Evolutionary conservation across 2,113 vertebrate species (phyloP).

Genomic region (Enhydra lutris): DNA sequence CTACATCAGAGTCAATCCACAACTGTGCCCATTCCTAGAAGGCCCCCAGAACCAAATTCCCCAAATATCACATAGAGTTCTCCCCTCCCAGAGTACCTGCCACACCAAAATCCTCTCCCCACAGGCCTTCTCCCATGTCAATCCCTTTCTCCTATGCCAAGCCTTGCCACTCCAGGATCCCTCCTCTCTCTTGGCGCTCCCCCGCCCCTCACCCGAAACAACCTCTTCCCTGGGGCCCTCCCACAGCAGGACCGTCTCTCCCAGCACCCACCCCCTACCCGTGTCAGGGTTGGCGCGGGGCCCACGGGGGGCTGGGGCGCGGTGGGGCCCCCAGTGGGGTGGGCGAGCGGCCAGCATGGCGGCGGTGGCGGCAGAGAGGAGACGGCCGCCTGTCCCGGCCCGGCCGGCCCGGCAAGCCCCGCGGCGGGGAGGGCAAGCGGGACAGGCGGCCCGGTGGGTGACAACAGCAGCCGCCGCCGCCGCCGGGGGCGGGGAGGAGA

Average conservation of each 20-base stretch:
- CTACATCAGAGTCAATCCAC: neutral
- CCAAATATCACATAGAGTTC: neutral
- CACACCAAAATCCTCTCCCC: conserved; percentile 4
- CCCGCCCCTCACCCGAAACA: neutral
- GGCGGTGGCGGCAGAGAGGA: conserved; percentile 9
- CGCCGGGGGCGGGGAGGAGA: conserved; percentile 37
- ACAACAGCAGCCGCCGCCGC: conserved; percentile 62
- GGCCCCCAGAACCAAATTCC: neutral
- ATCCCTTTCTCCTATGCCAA: neutral
- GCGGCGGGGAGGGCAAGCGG: conserved; percentile 59
- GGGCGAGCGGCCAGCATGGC: conserved; percentile 75
- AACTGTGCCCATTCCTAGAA: conserved; percentile 60
- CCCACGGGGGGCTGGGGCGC: conserved; percentile 72
- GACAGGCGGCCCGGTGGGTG: conserved; percentile 70
- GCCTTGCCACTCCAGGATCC: neutral
- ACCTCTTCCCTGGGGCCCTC: neutral
- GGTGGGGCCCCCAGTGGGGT: conserved; percentile 74
- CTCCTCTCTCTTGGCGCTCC: neutral
- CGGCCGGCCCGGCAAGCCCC: conserved; percentile 42
- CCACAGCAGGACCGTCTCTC: conserved; percentile 14
- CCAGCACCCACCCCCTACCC: conserved; percentile 68
- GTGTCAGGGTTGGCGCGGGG: conserved; percentile 64
- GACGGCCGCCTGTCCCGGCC: conserved; percentile 55
- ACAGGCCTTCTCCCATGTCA: neutral
- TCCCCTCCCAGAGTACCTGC: neutral